Evolutionary conservation across 2,888 invertebrate species (phyloP).

Genomic region (Plagodis dolabraria): DNA sequence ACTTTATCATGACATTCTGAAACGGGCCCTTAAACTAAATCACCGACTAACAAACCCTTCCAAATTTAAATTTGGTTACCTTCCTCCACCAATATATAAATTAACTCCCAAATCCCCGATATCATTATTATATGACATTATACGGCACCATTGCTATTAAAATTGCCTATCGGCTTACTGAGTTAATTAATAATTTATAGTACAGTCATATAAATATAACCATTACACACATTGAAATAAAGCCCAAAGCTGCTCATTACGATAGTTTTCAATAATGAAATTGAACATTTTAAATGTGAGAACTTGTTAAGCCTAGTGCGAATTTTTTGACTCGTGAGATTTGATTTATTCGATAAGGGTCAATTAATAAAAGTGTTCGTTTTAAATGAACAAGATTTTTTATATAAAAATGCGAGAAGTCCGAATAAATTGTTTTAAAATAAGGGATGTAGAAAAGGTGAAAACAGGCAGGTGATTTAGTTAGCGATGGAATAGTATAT

Average conservation of each 20-base stretch:
- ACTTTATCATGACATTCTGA: too few relatives aligned
- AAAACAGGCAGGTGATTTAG: neutral
- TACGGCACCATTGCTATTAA: constrained; percentile 19
- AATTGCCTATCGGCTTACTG: constrained; percentile 14
- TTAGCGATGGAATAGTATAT: neutral
- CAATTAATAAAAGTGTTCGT: constrained; percentile 10
- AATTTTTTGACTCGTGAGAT: constrained; percentile 2
- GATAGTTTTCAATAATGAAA: neutral
- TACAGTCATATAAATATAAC: neutral
- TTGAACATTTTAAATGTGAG: constrained; percentile 4
- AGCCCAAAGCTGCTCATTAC: neutral
- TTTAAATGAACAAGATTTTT: constrained; percentile 22
- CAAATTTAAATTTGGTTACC: too few relatives aligned
- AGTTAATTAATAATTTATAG: constrained; percentile 2
- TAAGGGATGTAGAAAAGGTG: neutral
- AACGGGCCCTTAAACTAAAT: too few relatives aligned
- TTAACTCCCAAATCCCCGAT: neutral
- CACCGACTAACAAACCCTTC: too few relatives aligned
- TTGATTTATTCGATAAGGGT: constrained; percentile 3
- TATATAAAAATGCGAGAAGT: neutral
- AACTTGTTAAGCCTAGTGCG: constrained; percentile 10
- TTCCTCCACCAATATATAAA: neutral
- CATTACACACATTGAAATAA: neutral
- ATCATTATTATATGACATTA: constrained; percentile 10
- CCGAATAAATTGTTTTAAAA: neutral